Conservation (phyloP, 2,113 vertebrate genomes). For the Xyrauchen texanus region DNA sequence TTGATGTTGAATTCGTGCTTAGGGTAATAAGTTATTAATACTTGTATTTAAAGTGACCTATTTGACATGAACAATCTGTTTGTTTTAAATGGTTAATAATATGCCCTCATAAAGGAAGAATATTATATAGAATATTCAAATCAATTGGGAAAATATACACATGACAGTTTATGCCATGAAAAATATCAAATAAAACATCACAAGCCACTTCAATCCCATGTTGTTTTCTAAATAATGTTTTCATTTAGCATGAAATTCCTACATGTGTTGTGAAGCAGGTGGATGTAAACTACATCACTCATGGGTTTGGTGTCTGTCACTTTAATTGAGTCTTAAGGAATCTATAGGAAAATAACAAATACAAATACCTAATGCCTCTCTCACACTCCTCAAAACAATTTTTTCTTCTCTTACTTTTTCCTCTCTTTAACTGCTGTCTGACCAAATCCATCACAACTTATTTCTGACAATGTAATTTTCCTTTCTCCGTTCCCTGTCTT, state of each 20-base stretch:
- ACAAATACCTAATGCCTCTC: not conserved
- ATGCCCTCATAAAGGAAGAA: too few species aligned
- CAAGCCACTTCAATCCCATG: not conserved
- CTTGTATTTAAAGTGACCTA: too few species aligned
- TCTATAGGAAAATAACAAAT: slow-evolving; percentile 26
- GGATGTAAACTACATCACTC: slow-evolving; percentile 4
- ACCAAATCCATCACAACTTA: slow-evolving; percentile 38
- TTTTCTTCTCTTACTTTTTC: slow-evolving; percentile 27
- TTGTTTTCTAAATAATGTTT: not conserved
- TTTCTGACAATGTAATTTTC: slow-evolving; percentile 38
- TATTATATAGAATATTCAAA: too few species aligned
- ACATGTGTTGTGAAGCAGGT: not conserved
- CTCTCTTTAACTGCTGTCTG: slow-evolving; percentile 22
- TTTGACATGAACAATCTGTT: too few species aligned
- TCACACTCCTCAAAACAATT: slow-evolving; percentile 21
- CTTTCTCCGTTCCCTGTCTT: slow-evolving; percentile 24
- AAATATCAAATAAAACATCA: not conserved
- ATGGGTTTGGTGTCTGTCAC: slow-evolving; percentile 22
- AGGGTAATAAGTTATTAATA: too few species aligned
- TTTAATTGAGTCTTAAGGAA: slow-evolving; percentile 42
- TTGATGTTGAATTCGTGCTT: too few species aligned
- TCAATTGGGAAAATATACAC: too few species aligned
- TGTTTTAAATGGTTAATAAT: too few species aligned
- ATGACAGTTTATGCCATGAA: too few species aligned
- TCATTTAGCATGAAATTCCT: not conserved